Evolutionary conservation across 1,140 invertebrate genomes (phyloP).

Genomic region (Drosophila leontia): DNA sequence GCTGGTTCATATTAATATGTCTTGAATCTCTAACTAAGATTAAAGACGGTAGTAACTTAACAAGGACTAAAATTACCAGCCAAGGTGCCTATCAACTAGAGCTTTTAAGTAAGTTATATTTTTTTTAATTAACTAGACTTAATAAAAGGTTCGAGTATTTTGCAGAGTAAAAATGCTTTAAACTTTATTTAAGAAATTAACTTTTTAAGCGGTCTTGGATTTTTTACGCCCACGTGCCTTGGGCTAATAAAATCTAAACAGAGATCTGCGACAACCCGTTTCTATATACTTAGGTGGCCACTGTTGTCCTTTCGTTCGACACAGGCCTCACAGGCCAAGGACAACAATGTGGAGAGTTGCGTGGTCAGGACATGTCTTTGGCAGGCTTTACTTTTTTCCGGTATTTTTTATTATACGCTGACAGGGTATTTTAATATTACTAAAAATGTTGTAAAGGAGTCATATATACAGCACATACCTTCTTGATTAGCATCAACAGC

Average conservation of each 20-base stretch:
- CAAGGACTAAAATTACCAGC: not conserved
- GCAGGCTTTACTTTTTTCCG: not conserved
- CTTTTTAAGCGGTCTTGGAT: not conserved
- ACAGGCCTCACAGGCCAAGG: not conserved
- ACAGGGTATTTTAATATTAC: not conserved
- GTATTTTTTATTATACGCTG: not conserved
- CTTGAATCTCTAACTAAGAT: not conserved
- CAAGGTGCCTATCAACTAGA: not conserved
- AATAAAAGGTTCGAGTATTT: not conserved
- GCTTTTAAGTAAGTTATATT: not conserved
- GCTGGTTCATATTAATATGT: conserved; percentile 3
- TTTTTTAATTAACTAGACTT: not conserved
- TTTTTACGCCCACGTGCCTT: not conserved
- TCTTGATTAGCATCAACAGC: too few relatives aligned
- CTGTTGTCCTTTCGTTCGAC: not conserved
- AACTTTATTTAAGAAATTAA: not conserved
- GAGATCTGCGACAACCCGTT: not conserved
- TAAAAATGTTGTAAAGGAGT: too few relatives aligned
- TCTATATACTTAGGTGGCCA: conserved; percentile 5
- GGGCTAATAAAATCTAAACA: conserved; percentile 4
- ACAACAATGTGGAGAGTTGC: not conserved
- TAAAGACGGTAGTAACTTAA: not conserved
- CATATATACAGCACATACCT: too few relatives aligned
- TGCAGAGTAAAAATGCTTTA: not conserved
- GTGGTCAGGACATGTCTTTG: not conserved